These are phyloP conservation scores for Eucidaris tribuloides DNA, from an alignment of 35 echinoderm and acorn worm genomes.

Conservation along the genomic window DNA sequence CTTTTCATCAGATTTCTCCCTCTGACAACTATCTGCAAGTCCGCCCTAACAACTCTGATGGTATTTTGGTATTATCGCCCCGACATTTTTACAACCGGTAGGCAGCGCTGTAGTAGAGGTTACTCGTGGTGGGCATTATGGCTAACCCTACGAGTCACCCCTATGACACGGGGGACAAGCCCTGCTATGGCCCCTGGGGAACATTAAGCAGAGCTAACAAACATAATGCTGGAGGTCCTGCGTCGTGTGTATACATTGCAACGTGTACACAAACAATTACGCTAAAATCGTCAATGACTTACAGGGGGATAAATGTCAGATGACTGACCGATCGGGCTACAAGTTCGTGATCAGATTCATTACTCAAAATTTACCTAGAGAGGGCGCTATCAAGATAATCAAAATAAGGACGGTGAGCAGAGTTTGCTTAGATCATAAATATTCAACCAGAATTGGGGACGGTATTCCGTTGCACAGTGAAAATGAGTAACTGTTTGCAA, in stretches of 20 bases:
- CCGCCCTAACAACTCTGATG: not conserved
- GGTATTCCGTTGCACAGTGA: no score
- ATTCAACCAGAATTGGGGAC: no score
- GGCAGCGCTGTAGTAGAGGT: not conserved
- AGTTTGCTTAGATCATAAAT: no score
- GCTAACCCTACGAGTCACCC: not conserved
- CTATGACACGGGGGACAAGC: no score
- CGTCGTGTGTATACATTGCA: slow-evolving; percentile 19
- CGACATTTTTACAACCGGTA: not conserved
- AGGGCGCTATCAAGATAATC: no score
- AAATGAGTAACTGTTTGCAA: no score
- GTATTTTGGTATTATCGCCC: not conserved
- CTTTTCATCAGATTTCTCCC: slow-evolving; percentile 31
- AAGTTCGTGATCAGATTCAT: no score
- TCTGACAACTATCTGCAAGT: slow-evolving; percentile 35
- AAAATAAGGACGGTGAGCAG: no score
- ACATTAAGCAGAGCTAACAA: slow-evolving; percentile 35
- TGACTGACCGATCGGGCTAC: no score
- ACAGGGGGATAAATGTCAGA: no score
- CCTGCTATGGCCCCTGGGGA: not conserved
- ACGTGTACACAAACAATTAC: slow-evolving; percentile 49
- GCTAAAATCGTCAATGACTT: no score
- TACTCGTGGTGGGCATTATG: not conserved
- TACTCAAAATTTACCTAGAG: no score
- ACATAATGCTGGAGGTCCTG: slow-evolving; percentile 41